Conservation (phyloP, 2,797 vertebrate genomes). For the Corythornis leucogaster region DNA sequence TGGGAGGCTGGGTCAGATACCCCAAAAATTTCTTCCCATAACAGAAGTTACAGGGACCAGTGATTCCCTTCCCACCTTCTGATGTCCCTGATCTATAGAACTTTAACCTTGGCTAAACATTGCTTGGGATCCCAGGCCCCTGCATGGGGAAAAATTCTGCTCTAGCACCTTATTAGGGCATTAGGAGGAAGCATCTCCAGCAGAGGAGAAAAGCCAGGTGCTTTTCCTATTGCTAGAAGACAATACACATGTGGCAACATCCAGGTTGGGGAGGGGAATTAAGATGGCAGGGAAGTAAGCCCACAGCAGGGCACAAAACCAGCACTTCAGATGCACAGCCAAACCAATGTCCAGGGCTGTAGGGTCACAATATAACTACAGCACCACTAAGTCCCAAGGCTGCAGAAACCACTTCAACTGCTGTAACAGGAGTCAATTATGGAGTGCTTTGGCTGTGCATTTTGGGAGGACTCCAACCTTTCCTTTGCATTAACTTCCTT, state of each 20-base stretch:
- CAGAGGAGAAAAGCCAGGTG: not conserved
- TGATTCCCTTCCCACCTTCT: not conserved
- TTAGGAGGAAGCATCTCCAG: not conserved
- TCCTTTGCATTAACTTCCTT: not conserved
- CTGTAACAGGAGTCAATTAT: not conserved
- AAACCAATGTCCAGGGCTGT: not conserved
- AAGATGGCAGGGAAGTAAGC: not conserved
- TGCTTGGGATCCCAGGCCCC: not conserved
- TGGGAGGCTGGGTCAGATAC: not conserved
- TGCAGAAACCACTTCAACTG: not conserved
- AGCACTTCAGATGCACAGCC: not conserved
- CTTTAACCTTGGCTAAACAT: not conserved
- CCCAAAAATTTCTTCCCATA: not conserved
- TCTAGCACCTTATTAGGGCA: not conserved
- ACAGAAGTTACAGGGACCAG: not conserved
- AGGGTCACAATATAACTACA: not conserved
- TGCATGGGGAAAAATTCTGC: not conserved
- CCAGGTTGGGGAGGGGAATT: not conserved
- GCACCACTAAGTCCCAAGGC: not conserved
- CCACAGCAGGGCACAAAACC: not conserved
- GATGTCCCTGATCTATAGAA: not conserved
- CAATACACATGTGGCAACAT: fast-evolving
- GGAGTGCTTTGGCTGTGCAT: not conserved
- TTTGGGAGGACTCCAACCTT: not conserved
- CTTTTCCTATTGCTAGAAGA: not conserved